Evolutionary conservation across 2,888 invertebrate genomes (phyloP), one percentile per base, ranked within the genome.

Genomic region (Alloplasta piceator): DNA sequence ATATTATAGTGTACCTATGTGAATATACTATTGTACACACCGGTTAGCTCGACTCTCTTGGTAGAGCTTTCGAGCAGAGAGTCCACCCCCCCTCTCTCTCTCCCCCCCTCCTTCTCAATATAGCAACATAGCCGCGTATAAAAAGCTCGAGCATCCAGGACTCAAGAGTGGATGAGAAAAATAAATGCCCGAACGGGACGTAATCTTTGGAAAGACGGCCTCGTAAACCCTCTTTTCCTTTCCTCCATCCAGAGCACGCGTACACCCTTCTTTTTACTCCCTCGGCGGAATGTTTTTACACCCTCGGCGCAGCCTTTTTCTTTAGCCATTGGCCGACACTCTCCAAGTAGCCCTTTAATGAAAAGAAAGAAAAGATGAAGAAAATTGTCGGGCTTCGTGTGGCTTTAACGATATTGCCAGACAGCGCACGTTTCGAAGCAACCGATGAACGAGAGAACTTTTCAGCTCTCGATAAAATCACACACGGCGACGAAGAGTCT

Each of bases 201-300:
- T 43, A 43, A 68, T 68, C 68, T 68, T 56, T 55, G 36, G 16
- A 43, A 56, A 36, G 43, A 68, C 66, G 43, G 38, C 7, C 68
- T 68, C 43, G 55, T 68, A 68, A 43, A 68, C 6, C 26, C 26
- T 26, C 26, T 26, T 26, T 26, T 26, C 26, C 26, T 26, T 26
- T 26, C 26, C 26, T 26, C 3, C 3, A 26, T 26, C 26, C 26
- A 26, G 26, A 26, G 26, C 26, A 26, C 26, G 26, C 26, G 26
- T 26, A 26, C 26, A 26, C 26, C 3, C 26, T 26, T 26, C 1
- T 26, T 26, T 26, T 26, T 26, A 26, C 26, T 26, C 3, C 3
- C 26, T 26, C 26, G 3, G 26, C 26, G 26, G 3, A 26, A 26
- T 26, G 26, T 26, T 26, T 26, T 26, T 26, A 26, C 26, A 26